phyloP scores from a whole-genome alignment of 2,113 vertebrate genomes.

The Diadophis punctatus region DNA sequence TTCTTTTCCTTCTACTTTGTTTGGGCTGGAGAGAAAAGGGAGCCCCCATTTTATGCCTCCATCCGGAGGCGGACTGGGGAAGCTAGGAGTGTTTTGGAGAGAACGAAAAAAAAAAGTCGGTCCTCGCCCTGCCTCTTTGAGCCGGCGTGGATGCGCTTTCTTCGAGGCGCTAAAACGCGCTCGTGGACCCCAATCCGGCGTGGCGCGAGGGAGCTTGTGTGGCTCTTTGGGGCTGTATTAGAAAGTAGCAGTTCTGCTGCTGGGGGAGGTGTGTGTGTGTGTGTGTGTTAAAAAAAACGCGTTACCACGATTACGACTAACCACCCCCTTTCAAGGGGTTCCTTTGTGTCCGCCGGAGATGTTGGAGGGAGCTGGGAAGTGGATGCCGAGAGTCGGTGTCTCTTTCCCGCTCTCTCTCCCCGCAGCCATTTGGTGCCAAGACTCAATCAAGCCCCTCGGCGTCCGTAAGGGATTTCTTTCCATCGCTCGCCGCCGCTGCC shows the following conservation, averaged over 20 bases:
- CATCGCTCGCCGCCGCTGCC: background rate
- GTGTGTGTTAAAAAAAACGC: background rate
- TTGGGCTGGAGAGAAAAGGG: accelerated
- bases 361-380: background rate
- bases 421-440: background rate
- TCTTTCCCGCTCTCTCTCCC: background rate
- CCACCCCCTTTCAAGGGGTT: background rate
- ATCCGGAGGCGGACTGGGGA: slow-evolving; percentile 15
- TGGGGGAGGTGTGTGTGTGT: too few relatives aligned
- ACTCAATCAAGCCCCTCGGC: background rate
- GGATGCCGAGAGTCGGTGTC: background rate
- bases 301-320: background rate
- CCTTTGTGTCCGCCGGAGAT: background rate
- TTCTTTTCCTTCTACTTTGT: accelerated
- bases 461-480: background rate
- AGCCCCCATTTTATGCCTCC: background rate
- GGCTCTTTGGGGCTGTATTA: background rate
- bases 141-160: background rate
- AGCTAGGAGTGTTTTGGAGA: slow-evolving; percentile 20
- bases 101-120: background rate
- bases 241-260: background rate
- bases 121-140: background rate
- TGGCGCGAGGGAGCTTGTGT: background rate
- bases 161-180: background rate
- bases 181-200: background rate